phyloP scores from a whole-genome alignment of 2,888 invertebrate genomes.

The Microctonus aethiopoides region DNA sequence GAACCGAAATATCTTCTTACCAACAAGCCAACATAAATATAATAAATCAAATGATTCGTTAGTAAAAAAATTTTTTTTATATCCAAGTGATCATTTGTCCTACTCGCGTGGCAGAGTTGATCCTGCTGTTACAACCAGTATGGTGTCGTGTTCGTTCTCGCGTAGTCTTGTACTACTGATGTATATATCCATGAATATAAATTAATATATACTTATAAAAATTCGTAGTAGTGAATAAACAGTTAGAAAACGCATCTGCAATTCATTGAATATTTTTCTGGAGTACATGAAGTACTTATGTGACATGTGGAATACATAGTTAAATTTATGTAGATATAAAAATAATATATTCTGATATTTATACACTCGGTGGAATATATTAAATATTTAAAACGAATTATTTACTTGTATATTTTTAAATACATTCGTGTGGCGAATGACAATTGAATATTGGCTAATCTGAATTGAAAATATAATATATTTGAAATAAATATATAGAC shows the following conservation, averaged over 20 bases:
- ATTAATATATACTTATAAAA: neutral
- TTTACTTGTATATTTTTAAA: neutral
- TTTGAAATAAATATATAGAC: neutral
- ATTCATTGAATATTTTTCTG: neutral
- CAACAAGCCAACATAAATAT: neutral
- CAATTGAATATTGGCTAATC: neutral
- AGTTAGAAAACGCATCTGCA: neutral
- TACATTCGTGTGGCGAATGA: neutral
- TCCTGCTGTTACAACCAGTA: constrained; percentile 1
- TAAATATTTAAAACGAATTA: neutral
- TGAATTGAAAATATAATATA: constrained; percentile 1
- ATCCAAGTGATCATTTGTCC: neutral
- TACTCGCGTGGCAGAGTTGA: constrained; percentile 2
- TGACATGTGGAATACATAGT: too few relatives aligned
- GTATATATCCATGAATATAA: neutral
- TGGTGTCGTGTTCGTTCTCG: constrained; percentile 2
- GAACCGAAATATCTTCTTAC: neutral
- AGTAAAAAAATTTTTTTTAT: neutral
- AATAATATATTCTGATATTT: too few relatives aligned
- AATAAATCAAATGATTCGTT: neutral
- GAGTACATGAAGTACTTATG: neutral
- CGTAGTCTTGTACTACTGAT: neutral
- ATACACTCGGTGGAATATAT: too few relatives aligned
- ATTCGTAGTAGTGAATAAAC: neutral
- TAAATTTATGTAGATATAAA: too few relatives aligned